Evolutionary conservation across 2,888 invertebrate genomes (phyloP).

Genomic region (Panzeria rudis): DNA sequence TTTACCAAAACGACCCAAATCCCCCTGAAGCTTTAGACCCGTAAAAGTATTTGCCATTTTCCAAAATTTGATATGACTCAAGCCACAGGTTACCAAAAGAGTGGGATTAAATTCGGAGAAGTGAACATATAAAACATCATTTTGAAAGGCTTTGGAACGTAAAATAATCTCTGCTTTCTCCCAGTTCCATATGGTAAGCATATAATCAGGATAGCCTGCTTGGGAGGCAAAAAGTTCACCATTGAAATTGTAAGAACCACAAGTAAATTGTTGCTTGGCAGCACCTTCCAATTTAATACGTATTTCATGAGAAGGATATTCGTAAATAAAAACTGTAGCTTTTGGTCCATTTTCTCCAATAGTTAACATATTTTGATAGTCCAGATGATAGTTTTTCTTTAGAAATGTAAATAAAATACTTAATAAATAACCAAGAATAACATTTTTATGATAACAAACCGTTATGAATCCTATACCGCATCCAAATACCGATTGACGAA

Average conservation of each 20-base stretch:
- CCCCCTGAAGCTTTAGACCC: conserved; percentile 94
- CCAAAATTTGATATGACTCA: conserved; percentile 95
- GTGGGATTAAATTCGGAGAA: conserved; percentile 93
- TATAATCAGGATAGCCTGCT: conserved; percentile 93
- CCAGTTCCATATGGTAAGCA: conserved; percentile 96
- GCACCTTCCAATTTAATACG: conserved; percentile 90
- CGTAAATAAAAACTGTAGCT: conserved; percentile 92
- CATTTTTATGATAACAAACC: conserved; percentile 78
- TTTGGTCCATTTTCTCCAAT: conserved; percentile 91
- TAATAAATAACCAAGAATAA: neutral
- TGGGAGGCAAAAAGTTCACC: conserved; percentile 89
- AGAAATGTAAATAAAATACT: neutral
- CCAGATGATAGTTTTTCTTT: conserved; percentile 87
- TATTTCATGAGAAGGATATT: conserved; percentile 91
- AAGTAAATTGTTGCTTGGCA: conserved; percentile 89
- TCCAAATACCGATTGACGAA: conserved; percentile 90
- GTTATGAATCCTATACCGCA: conserved; percentile 92
- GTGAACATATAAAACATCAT: conserved; percentile 90
- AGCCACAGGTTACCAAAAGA: conserved; percentile 90
- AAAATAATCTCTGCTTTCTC: conserved; percentile 89
- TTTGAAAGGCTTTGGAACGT: conserved; percentile 92
- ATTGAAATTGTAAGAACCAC: conserved; percentile 91
- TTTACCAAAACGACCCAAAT: conserved; percentile 95
- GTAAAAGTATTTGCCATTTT: conserved; percentile 96
- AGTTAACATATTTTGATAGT: conserved; percentile 87